Evolutionary conservation across 1,140 invertebrate species (phyloP).

Genomic region (Drosophila prosaltans): DNA sequence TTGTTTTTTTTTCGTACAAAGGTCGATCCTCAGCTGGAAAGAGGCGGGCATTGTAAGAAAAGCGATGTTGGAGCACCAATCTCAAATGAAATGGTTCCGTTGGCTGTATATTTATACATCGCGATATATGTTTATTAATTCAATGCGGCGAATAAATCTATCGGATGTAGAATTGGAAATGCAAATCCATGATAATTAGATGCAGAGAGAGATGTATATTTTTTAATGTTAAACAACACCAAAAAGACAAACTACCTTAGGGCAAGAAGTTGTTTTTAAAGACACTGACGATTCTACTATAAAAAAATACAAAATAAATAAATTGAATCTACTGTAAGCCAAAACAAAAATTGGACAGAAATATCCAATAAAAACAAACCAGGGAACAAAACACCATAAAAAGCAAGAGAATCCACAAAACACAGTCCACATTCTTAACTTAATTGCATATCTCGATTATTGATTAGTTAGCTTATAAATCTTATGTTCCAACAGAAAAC

Average conservation of each 20-base stretch:
- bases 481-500: constrained; percentile 46
- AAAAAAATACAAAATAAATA: constrained; percentile 45
- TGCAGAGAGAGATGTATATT: constrained; percentile 24
- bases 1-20: constrained; percentile 55
- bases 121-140: constrained; percentile 95
- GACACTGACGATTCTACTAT: constrained; percentile 76
- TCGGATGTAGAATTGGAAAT: constrained; percentile 90
- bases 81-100: constrained; percentile 97
- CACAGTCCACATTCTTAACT: constrained; percentile 39
- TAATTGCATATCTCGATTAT: constrained; percentile 30
- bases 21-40: constrained; percentile 86
- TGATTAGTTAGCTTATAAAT: constrained; percentile 71
- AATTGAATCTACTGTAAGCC: constrained; percentile 49
- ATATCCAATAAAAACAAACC: constrained; percentile 47
- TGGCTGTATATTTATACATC: constrained; percentile 95
- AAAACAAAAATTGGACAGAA: constrained; percentile 45
- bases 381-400: constrained; percentile 54
- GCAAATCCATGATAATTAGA: constrained; percentile 86
- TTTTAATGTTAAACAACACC: constrained; percentile 38
- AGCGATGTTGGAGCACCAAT: constrained; percentile 93
- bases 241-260: constrained; percentile 74
- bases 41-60: constrained; percentile 85
- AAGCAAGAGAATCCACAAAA: constrained; percentile 34
- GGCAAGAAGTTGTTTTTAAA: constrained; percentile 49
- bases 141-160: constrained; percentile 88